Evolutionary conservation across 2,797 vertebrate species (phyloP), one percentile per base, ranked within the genome.

Genomic region (Schizopygopsis pylzovi): DNA sequence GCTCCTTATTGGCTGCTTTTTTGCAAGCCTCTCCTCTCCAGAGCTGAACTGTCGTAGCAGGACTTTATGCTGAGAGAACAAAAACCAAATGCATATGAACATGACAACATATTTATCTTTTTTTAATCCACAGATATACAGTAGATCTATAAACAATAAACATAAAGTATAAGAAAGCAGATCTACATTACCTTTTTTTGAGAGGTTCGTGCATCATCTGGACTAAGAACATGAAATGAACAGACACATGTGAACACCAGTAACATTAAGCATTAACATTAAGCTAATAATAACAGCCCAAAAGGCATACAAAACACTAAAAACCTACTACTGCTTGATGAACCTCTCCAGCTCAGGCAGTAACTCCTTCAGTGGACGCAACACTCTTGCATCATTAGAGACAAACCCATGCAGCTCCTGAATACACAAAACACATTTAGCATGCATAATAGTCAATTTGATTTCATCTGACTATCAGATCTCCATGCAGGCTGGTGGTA

Each of bases 21-120:
- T 99, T 92, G 98, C 97, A 79, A 97, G 92, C 87, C 97, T 95
- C 83, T 99, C 98, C 61, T 99, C 98, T 6, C 96, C 95, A 0
- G 97, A 95, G 92, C 97, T 99, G 92, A 99, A 99, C 87, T 99
- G 97, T 84, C 98, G 95, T 93, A 99, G 93, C 72, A 99, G 95
- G 81, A 97, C 96, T 94, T 97, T 99, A 95, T 98, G 96, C 95
- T 96, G 90, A 90, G 92, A 88, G 3, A 63, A 41, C 2, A 70
- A 18, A 56, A 79, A 41, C 0, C 52, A 18, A 54, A 54, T 61
- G 41, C 47, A 25, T 15, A 43, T 28, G 4, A 67, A 33, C 28
- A 82, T 68, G 1, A 25, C 47, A 25, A 43, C 47, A n/a, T 13
- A 22, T 79, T 11, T 15, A 9, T 80, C 1, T 56, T 39, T 49